Evolutionary conservation across 2,888 invertebrate species (phyloP).

Genomic region (Diarsia rubi): DNA sequence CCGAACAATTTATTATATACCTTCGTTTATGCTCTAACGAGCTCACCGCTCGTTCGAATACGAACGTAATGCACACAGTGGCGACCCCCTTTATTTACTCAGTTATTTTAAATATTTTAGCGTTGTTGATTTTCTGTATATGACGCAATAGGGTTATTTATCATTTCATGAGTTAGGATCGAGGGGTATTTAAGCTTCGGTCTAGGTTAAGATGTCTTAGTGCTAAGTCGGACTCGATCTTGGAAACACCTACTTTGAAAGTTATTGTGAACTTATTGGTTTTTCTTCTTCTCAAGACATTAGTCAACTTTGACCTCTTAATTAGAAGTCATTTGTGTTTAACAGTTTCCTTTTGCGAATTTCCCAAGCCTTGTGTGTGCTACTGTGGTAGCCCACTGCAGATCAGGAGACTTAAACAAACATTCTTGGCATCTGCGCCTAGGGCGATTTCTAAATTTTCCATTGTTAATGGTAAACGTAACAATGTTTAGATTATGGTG

Average conservation of each 20-base stretch:
- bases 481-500: background rate
- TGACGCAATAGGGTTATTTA: slow-evolving; percentile 1
- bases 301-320: background rate
- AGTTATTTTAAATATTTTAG: slow-evolving; percentile 13
- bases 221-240: background rate
- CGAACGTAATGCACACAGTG: slow-evolving; percentile 8
- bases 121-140: background rate
- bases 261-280: background rate
- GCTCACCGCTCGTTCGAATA: background rate
- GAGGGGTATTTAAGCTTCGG: background rate
- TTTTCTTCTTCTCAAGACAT: background rate
- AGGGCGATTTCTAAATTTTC: background rate
- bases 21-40: background rate
- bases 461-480: background rate
- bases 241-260: background rate
- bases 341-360: background rate
- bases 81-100: background rate
- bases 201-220: background rate
- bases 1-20: slow-evolving; percentile 22
- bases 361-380: background rate
- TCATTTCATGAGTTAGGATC: background rate
- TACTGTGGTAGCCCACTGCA: background rate
- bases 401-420: too few species aligned
- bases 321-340: background rate
- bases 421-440: background rate